Evolutionary conservation across 2,113 vertebrate species (phyloP), one percentile per base, ranked within the genome.

Genomic region (Tetrao urogallus): DNA sequence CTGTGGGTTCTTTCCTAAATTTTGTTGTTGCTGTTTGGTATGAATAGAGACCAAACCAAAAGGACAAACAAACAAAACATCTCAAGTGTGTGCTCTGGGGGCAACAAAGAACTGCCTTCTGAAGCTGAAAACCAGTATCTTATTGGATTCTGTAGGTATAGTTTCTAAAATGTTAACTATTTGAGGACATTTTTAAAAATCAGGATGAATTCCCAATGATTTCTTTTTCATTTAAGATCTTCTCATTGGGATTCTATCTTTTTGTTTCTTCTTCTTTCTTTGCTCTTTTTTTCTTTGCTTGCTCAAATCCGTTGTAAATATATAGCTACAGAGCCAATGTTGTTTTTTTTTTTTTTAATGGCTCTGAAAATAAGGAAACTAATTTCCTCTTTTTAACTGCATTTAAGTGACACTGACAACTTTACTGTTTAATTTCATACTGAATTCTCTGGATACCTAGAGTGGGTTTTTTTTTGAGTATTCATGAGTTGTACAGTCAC

Each of bases 51-150:
- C 17, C 30, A 56, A 56, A 56, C 28, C 10, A 78, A 76, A 34
- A 32, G 32, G 89, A 1, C 2, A 57, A 56, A 5, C 24, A 28
- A 12, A 48, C 21, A 45, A 10, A 64, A 17, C 61, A 40, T 19
- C 30, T 17, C 10, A 43, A 38, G 2, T 1, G 0, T 47, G 25
- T 6, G 13, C 34, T 30, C 83, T 13, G 1, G 28, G 4, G 7
- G 2, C 20, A 57, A 20, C 19, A 61, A 81, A 50, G 36, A 72
- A 25, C 3, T 80, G 34, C 21, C 74, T 2, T 83, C 69, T 22
- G 27, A 34, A 27, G 7, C 20, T 75, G 54, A 82, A 86, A 32
- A 34, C 16, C 11, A 86, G 16, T 22, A 32, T 20, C 83, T 32
- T 28, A 24, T 8, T 30, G 13, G 5, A 83, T 83, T 81, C 7